Evolutionary conservation across 2,888 invertebrate species (phyloP), one percentile per base, ranked within the genome.

Genomic region (Melanargia galathea): DNA sequence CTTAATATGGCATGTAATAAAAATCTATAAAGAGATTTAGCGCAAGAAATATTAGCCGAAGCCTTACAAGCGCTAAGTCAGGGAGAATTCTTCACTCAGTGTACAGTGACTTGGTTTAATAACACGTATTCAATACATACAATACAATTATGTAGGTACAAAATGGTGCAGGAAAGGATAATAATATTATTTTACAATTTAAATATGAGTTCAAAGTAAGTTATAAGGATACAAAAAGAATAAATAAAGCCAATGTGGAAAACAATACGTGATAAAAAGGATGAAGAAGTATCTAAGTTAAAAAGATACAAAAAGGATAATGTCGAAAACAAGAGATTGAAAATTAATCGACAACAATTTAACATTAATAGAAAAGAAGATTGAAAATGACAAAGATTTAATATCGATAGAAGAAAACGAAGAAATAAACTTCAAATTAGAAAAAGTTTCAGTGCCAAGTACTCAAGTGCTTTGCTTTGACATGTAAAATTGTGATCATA

Each of bases 11-110:
- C 20, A 38, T 26, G 7, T 26, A 26, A 55, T 40, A 40, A 26
- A n/a, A 43, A 43, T 55, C 40, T 40, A 16, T 24, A 26, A 40
- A 43, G 22, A 43, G 55, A 55, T 55, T 55, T 40, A 55, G 26
- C 40, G 11, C 13, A 45, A 45, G 45, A 20, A 45, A 45, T 46
- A 46, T 57, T 20, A 57, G 13, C 16, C 40, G 57, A 57, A 57
- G 45, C 57, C 57, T 1, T 20, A 33, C 11, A 33, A 45, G 20
- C 8, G 20, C 45, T 20, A 57, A 30, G 57, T 33, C 30, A 13
- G 33, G 18, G 18, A 20, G 45, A 33, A 30, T 20, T 43, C 11
- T 46, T 20, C 30, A 33, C 16, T 45, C 20, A 20, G 57, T 57
- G 20, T 30, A 46, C 45, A 30, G 18, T 33, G 24, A 30, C 40